Percentiles rank a stretch among this genome's conserved stretches.
These are phyloP conservation scores for Rotaria sp. DNA, from an alignment of 2,888 invertebrate species.

Conservation along the genomic window DNA sequence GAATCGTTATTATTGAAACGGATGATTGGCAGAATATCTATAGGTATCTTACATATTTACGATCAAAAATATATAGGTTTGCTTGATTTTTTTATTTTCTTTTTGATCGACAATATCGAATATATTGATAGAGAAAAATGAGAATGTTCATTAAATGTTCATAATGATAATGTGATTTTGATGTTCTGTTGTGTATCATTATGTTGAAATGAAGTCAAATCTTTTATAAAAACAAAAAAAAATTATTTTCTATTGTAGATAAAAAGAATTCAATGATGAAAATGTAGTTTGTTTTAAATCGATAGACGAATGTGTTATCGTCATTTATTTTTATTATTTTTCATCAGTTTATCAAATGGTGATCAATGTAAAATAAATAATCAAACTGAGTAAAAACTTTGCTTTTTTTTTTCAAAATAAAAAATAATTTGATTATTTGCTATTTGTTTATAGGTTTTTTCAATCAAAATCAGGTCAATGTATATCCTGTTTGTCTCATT, in stretches of 20 bases:
- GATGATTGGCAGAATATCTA: not conserved
- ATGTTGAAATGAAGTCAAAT: too few relatives aligned
- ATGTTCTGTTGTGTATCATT: not conserved
- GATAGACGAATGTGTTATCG: not conserved
- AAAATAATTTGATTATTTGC: not conserved
- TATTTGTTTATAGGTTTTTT: not conserved
- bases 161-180: not conserved
- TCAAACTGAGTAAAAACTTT: not conserved
- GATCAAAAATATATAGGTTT: not conserved
- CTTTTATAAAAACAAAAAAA: too few relatives aligned
- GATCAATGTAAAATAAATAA: not conserved
- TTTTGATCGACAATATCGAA: too few relatives aligned
- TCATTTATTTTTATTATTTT: not conserved
- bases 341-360: not conserved
- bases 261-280: not conserved
- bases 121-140: too few relatives aligned
- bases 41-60: not conserved
- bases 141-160: not conserved
- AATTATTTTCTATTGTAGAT: not conserved
- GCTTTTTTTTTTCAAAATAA: not conserved
- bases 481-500: conserved; percentile 6
- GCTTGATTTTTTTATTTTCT: too few relatives aligned
- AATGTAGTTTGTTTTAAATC: not conserved
- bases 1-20: not conserved
- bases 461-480: conserved; percentile 7